Conservation (phyloP, 2,888 invertebrate genomes). For the Philonicus albiceps region DNA sequence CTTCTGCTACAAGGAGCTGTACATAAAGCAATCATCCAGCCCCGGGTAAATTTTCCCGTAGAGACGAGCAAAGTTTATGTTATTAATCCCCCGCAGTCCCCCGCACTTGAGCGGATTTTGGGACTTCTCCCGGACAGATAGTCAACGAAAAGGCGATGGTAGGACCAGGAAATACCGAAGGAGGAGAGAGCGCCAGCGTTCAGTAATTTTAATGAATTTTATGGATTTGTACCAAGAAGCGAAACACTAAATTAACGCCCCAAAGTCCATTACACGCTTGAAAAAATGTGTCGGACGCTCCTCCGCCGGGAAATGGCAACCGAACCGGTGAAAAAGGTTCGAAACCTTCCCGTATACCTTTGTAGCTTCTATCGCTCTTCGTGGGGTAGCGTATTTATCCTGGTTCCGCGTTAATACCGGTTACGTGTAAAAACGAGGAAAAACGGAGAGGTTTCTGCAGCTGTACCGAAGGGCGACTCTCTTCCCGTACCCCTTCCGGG, state of each 20-base stretch:
- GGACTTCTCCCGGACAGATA: background rate
- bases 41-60: constrained; percentile 43
- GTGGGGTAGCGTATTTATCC: constrained; percentile 2
- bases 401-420: background rate
- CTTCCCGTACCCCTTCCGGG: background rate
- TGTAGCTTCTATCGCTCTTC: background rate
- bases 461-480: background rate
- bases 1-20: constrained; percentile 2
- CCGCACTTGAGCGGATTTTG: background rate
- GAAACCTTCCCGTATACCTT: background rate
- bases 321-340: constrained; percentile 24
- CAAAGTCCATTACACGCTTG: constrained; percentile 47
- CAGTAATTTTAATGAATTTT: constrained; percentile 46
- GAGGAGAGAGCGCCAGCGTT: constrained; percentile 27
- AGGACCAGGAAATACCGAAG: background rate
- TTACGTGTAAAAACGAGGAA: background rate
- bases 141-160: background rate
- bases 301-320: background rate
- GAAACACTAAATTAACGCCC: constrained; percentile 44
- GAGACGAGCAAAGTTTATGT: constrained; percentile 45
- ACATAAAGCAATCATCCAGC: constrained; percentile 47
- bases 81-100: constrained; percentile 41
- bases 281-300: constrained; percentile 34
- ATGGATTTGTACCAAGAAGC: constrained; percentile 42
- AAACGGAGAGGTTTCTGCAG: background rate